Conservation (phyloP, 1,140 invertebrate genomes). For the Drosophila ercepeae region DNA sequence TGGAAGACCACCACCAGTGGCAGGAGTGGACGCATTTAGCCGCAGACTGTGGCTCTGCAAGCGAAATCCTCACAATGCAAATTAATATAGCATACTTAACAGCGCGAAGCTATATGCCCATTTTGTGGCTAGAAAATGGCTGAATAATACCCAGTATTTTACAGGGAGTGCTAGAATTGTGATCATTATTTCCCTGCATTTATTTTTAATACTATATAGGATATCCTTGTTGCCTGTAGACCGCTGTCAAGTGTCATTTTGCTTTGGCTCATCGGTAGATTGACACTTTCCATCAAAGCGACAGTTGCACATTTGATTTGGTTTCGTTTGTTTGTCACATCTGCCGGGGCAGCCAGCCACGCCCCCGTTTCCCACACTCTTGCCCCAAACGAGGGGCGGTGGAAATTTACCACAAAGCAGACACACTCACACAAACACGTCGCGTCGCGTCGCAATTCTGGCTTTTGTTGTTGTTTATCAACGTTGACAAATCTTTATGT, state of each 20-base stretch:
- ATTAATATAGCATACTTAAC: constrained; percentile 81
- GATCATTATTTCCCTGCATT: background rate
- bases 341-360: background rate
- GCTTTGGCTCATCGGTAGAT: constrained; percentile 27
- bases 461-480: constrained; percentile 77
- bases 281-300: constrained; percentile 68
- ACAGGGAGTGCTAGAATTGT: background rate
- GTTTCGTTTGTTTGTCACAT: constrained; percentile 53
- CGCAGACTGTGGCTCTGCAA: constrained; percentile 58
- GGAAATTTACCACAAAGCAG: constrained; percentile 47
- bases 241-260: constrained; percentile 8
- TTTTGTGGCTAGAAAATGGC: constrained; percentile 59
- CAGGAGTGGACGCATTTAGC: constrained; percentile 13
- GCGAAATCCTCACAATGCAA: constrained; percentile 60
- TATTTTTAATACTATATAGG: too few relatives aligned
- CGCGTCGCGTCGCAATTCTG: constrained; percentile 39
- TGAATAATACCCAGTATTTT: constrained; percentile 11
- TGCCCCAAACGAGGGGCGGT: constrained; percentile 9
- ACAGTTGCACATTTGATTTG: constrained; percentile 68
- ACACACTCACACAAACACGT: constrained; percentile 8
- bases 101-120: constrained; percentile 20
- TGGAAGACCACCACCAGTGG: constrained; percentile 1
- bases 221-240: background rate
- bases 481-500: constrained; percentile 80
- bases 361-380: background rate